Evolutionary conservation across 2,797 vertebrate species (phyloP).

Genomic region (Knipowitschia caucasica): DNA sequence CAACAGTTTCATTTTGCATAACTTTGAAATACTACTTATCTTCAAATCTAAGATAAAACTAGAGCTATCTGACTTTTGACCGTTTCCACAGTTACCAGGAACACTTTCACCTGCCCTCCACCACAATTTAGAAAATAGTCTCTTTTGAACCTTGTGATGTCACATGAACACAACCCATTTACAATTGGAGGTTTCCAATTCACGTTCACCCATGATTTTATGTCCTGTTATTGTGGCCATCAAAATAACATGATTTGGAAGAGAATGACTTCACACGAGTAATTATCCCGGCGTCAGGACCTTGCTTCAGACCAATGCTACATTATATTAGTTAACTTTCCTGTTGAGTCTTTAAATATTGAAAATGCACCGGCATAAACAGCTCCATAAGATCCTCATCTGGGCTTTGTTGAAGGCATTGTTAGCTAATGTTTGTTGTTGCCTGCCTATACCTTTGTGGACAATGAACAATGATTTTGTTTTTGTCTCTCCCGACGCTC

Average conservation of each 20-base stretch:
- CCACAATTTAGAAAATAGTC: too few relatives aligned
- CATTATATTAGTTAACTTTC: not conserved
- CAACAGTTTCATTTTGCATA: too few relatives aligned
- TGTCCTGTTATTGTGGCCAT: not conserved
- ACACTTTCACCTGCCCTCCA: too few relatives aligned
- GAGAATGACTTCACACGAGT: not conserved
- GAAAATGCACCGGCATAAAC: not conserved
- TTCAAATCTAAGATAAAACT: too few relatives aligned
- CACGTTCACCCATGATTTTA: too few relatives aligned
- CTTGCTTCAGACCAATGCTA: not conserved
- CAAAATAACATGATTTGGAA: not conserved
- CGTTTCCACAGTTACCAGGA: too few relatives aligned
- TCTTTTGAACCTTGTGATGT: too few relatives aligned
- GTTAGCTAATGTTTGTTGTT: not conserved
- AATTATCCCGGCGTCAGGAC: not conserved
- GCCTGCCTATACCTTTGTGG: not conserved
- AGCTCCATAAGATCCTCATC: not conserved
- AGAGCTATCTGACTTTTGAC: too few relatives aligned
- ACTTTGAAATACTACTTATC: too few relatives aligned
- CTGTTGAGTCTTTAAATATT: constrained; percentile 2
- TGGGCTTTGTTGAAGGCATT: not conserved
- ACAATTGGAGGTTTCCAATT: too few relatives aligned
- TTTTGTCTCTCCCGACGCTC: not conserved
- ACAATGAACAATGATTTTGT: not conserved
- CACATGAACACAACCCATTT: too few relatives aligned